Evolutionary conservation across 2,113 vertebrate genomes (phyloP).

Genomic region (Suncus etruscus): DNA sequence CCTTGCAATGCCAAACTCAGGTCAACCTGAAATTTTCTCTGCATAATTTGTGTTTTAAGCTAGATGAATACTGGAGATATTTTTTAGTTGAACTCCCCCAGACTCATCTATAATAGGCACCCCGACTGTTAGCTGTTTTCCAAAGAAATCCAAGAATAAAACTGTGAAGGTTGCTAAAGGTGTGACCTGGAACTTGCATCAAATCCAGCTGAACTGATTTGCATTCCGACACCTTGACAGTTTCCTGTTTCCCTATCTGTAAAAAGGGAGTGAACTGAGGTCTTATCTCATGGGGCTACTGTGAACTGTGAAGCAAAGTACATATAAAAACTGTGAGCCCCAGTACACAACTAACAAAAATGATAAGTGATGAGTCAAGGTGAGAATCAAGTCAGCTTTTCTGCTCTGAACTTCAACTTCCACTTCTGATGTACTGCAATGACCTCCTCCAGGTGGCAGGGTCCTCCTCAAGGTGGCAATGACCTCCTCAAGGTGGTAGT

Average conservation of each 20-base stretch:
- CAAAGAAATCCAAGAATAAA: fast-evolving
- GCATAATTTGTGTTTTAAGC: background rate
- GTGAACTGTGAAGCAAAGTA: background rate
- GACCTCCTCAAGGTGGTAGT: too few species aligned
- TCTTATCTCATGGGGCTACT: fast-evolving
- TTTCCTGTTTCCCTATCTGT: background rate
- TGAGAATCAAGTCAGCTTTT: too few species aligned
- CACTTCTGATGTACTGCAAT: fast-evolving
- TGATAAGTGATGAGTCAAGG: too few species aligned
- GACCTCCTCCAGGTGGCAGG: fast-evolving
- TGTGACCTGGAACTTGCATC: background rate
- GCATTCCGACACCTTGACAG: background rate
- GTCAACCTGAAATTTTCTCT: fast-evolving
- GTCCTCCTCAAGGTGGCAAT: too few species aligned
- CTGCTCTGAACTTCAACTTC: fast-evolving
- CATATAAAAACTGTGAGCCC: too few species aligned
- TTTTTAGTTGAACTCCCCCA: background rate
- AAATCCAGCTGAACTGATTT: background rate
- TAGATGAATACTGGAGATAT: background rate
- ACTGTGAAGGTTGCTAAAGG: background rate
- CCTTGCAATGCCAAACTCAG: background rate
- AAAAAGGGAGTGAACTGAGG: background rate
- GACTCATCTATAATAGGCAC: background rate
- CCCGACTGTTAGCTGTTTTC: background rate
- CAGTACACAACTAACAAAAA: too few species aligned